Conservation (phyloP, 2,797 vertebrate genomes). For the Pipistrellus kuhlii region DNA sequence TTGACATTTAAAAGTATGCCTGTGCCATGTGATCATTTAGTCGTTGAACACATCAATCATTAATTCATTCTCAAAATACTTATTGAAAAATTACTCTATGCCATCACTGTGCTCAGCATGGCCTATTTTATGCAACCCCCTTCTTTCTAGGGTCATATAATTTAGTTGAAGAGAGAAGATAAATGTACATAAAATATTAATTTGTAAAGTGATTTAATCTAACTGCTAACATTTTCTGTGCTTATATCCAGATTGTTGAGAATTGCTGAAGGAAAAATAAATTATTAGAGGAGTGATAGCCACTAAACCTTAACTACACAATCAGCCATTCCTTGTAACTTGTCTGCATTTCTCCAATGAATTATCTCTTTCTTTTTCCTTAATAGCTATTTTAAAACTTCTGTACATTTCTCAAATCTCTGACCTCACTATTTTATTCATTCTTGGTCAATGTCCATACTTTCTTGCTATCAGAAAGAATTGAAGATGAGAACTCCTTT, state of each 20-base stretch:
- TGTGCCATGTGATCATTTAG: neutral
- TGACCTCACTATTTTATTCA: neutral
- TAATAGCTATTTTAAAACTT: neutral
- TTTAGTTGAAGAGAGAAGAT: conserved; percentile 1
- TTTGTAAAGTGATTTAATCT: neutral
- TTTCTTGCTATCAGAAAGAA: conserved; percentile 18
- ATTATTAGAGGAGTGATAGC: neutral
- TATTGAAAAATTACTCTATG: neutral
- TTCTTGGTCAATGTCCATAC: neutral
- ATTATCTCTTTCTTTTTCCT: neutral
- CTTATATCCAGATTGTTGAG: neutral
- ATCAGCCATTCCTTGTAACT: neutral
- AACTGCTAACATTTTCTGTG: neutral
- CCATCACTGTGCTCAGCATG: neutral
- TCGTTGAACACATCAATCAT: neutral
- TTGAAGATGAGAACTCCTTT: neutral
- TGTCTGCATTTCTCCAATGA: conserved; percentile 18
- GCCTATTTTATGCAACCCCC: neutral
- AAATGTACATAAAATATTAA: neutral
- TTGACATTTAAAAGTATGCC: neutral
- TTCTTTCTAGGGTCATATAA: neutral
- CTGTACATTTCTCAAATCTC: neutral
- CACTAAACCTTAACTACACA: neutral
- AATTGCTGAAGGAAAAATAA: neutral
- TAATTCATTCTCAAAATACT: neutral